A percentile compares a stretch with the other conserved stretches of the same genome.
Evolutionary conservation across 2,113 vertebrate species (phyloP).

Genomic region (Electrona antarctica): DNA sequence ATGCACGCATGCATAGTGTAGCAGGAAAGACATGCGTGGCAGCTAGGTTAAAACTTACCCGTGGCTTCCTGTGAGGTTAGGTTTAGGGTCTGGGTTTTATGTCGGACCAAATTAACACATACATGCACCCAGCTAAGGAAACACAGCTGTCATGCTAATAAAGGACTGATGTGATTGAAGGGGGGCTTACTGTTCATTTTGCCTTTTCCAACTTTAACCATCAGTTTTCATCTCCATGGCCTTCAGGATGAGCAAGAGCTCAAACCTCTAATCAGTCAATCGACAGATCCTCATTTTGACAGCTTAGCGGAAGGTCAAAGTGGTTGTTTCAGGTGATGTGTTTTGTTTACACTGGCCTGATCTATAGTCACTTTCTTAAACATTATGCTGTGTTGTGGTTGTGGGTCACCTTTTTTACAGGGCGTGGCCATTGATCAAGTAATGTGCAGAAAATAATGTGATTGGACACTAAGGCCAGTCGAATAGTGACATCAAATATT

Average conservation of each 20-base stretch:
- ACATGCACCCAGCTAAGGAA: not conserved
- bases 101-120: not conserved
- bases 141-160: conserved; percentile 37
- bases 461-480: too few species aligned
- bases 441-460: too few species aligned
- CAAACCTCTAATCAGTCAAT: not conserved
- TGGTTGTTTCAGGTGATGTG: not conserved
- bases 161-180: conserved; percentile 22
- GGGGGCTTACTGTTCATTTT: conserved; percentile 29
- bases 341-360: not conserved
- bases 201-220: conserved; percentile 26
- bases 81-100: too few species aligned
- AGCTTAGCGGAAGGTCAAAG: not conserved
- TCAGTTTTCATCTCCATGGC: conserved; percentile 10
- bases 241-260: not conserved
- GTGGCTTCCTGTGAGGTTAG: too few species aligned
- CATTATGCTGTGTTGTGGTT: too few species aligned
- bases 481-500: too few species aligned
- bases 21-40: too few species aligned
- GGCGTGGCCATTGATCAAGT: too few species aligned
- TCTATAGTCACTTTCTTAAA: too few species aligned
- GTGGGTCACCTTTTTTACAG: too few species aligned
- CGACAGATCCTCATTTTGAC: not conserved
- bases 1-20: too few species aligned
- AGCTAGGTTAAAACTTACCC: too few species aligned